Evolutionary conservation across 2,888 invertebrate genomes (phyloP).

Genomic region (Penaeus monodon): DNA sequence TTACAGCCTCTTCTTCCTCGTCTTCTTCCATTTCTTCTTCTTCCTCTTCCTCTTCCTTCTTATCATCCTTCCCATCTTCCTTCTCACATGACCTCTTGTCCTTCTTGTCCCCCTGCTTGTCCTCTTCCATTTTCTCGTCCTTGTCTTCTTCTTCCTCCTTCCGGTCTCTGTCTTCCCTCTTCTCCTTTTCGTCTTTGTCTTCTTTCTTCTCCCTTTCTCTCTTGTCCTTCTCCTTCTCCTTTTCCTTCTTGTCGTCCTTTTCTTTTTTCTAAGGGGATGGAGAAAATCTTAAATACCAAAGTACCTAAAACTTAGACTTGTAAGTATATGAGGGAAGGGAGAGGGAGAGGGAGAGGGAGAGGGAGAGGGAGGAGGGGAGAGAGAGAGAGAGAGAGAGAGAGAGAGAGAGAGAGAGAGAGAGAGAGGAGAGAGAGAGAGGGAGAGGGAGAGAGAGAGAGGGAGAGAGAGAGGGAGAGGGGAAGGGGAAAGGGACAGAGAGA

Average conservation of each 20-base stretch:
- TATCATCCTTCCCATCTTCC: slow-evolving; percentile 75
- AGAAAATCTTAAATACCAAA: background rate
- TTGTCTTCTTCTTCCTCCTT: slow-evolving; percentile 67
- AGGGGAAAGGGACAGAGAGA: too few species aligned
- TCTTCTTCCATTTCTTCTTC: slow-evolving; percentile 66
- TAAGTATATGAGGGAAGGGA: too few species aligned
- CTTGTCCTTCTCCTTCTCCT: slow-evolving; percentile 70
- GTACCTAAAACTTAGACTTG: background rate
- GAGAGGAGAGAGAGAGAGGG: too few species aligned
- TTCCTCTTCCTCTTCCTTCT: slow-evolving; percentile 78
- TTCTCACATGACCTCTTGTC: slow-evolving; percentile 69
- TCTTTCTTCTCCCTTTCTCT: slow-evolving; percentile 87
- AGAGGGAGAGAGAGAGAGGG: too few species aligned
- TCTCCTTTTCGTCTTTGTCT: slow-evolving; percentile 76
- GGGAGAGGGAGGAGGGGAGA: too few species aligned
- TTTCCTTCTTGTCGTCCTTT: slow-evolving; percentile 57
- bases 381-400: too few species aligned
- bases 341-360: too few species aligned
- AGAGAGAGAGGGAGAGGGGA: too few species aligned
- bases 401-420: too few species aligned
- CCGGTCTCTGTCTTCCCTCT: slow-evolving; percentile 71
- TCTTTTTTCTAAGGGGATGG: slow-evolving; percentile 40
- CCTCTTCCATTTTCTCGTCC: slow-evolving; percentile 65
- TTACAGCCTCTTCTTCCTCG: slow-evolving; percentile 65
- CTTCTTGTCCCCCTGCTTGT: slow-evolving; percentile 68